phyloP scores from a whole-genome alignment of 2,888 invertebrate species.

The Tiphia femorata region DNA sequence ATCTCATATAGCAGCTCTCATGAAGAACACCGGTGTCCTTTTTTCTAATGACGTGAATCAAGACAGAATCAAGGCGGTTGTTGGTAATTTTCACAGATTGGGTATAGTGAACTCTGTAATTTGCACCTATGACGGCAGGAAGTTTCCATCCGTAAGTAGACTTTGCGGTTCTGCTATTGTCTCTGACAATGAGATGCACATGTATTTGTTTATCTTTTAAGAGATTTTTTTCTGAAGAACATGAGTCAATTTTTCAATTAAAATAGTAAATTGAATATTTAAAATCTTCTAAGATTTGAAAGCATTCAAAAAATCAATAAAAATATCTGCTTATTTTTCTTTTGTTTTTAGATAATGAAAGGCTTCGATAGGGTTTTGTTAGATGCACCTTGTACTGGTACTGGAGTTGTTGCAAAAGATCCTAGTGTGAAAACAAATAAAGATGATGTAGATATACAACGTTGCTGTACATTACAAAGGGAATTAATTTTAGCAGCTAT shows the following conservation, averaged over 20 bases:
- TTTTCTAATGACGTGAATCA: conserved; percentile 97
- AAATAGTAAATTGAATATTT: conserved; percentile 6
- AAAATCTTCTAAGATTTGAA: conserved; percentile 6
- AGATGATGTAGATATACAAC: conserved; percentile 89
- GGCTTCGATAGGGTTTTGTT: conserved; percentile 95
- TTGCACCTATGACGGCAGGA: conserved; percentile 89
- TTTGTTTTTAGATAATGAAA: conserved; percentile 76
- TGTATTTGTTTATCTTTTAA: no score
- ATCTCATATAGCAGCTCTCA: conserved; percentile 95
- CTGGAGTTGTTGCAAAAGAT: conserved; percentile 98
- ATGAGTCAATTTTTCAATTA: no score
- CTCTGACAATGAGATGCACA: no score
- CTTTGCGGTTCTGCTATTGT: no score
- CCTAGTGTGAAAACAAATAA: conserved; percentile 95
- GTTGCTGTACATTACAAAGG: conserved; percentile 92
- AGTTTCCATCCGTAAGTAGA: conserved; percentile 77
- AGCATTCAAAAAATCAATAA: no score
- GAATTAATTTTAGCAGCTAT: conserved; percentile 96
- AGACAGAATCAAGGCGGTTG: conserved; percentile 90
- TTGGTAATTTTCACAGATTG: conserved; percentile 96
- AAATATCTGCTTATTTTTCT: background rate
- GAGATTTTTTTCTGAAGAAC: no score
- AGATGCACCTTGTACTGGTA: conserved; percentile 99
- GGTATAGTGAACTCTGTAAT: conserved; percentile 95
- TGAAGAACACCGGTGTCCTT: conserved; percentile 97